These are phyloP conservation scores for Ataeniobius toweri DNA, from an alignment of 2,797 vertebrate species.

Conservation along the genomic window DNA sequence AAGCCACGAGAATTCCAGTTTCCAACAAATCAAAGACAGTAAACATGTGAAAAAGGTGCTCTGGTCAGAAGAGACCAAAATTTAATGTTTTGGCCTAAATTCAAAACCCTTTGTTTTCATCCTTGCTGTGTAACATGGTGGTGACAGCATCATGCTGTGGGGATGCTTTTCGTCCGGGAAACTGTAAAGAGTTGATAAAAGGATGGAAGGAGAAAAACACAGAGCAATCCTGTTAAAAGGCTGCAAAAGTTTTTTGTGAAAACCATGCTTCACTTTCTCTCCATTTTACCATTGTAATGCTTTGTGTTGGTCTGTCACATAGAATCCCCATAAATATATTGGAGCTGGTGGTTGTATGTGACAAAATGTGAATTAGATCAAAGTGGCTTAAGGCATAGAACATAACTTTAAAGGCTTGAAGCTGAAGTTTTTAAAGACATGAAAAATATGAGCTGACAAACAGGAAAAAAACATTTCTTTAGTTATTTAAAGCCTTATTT, in stretches of 20 bases:
- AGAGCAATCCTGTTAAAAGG: neutral
- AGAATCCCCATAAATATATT: neutral
- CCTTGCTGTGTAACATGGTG: neutral
- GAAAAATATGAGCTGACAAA: neutral
- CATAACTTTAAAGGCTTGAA: conserved; percentile 10
- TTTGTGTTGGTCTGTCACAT: neutral
- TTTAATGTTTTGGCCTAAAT: neutral
- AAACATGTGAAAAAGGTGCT: neutral
- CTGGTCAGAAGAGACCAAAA: neutral
- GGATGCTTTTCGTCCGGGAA: no score
- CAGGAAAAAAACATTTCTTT: neutral
- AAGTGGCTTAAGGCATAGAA: neutral
- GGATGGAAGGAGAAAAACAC: neutral
- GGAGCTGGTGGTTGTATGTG: neutral
- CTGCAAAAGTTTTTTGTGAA: neutral
- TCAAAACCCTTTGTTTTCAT: neutral
- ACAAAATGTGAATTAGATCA: neutral
- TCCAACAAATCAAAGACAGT: neutral
- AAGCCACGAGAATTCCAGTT: neutral
- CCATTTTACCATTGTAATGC: neutral
- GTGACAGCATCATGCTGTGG: neutral
- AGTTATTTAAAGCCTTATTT: neutral
- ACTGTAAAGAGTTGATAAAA: neutral
- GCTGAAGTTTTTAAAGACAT: neutral
- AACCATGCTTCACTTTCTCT: neutral